These are phyloP conservation scores for Ceratitis capitata DNA, from an alignment of 1,140 invertebrate species.

Conservation along the genomic window DNA sequence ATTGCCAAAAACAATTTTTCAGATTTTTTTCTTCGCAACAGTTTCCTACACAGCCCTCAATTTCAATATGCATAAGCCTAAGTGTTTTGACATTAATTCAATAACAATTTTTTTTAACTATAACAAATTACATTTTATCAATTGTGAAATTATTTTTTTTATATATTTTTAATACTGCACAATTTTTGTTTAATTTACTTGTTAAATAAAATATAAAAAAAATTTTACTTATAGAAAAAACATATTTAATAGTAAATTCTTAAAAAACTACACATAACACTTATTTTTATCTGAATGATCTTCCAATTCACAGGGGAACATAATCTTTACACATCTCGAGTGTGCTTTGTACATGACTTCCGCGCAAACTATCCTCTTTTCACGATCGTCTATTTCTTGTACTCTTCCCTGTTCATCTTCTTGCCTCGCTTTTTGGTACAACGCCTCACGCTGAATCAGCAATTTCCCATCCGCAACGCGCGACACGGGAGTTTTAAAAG, in stretches of 20 bases:
- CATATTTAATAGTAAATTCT: background rate
- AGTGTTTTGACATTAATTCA: too few species aligned
- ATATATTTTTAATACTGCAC: too few species aligned
- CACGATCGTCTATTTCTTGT: slow-evolving; percentile 58
- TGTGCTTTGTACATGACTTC: slow-evolving; percentile 75
- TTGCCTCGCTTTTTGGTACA: background rate
- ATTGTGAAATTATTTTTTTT: background rate
- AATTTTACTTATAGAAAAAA: background rate
- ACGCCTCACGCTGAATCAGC: slow-evolving; percentile 66
- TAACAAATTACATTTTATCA: too few species aligned
- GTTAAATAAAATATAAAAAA: too few species aligned
- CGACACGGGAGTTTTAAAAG: slow-evolving; percentile 74
- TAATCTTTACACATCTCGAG: slow-evolving; percentile 77
- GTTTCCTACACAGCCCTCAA: too few species aligned
- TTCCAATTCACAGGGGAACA: slow-evolving; percentile 70
- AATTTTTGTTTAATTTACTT: too few species aligned
- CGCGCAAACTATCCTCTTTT: slow-evolving; percentile 57
- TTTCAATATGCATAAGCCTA: too few species aligned
- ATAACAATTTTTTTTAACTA: too few species aligned
- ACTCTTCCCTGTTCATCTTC: background rate
- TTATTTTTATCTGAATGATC: background rate
- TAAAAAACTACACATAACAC: background rate
- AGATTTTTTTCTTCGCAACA: too few species aligned
- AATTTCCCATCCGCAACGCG: slow-evolving; percentile 75
- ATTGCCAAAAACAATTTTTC: too few species aligned